A percentile compares a stretch with the other conserved stretches of the same genome.
phyloP scores from a whole-genome alignment of 2,797 vertebrate species.

The Eulemur coronatus region DNA sequence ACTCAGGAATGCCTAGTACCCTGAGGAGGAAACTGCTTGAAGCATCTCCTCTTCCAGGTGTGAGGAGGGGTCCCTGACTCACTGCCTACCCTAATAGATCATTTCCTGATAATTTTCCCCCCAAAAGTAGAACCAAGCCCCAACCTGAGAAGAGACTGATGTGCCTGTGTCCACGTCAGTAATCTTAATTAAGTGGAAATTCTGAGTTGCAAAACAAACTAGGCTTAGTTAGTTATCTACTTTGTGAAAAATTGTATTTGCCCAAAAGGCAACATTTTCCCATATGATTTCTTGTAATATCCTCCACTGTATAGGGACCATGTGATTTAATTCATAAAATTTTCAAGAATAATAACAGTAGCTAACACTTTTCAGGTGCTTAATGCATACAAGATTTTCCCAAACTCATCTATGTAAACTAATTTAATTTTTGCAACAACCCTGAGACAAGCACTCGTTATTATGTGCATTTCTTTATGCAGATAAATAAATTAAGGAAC shows the following conservation, averaged over 20 bases:
- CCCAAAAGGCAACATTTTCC: slow-evolving; percentile 7
- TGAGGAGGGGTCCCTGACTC: background rate
- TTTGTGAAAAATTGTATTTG: slow-evolving; percentile 42
- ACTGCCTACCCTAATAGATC: background rate
- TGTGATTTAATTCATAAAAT: background rate
- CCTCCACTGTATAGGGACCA: background rate
- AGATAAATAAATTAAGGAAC: slow-evolving; percentile 11
- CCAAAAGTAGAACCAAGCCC: background rate
- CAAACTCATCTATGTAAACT: slow-evolving; percentile 10
- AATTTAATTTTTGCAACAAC: slow-evolving; percentile 29
- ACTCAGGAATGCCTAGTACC: background rate
- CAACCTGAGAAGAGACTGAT: background rate
- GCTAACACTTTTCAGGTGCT: background rate
- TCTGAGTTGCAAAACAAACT: background rate
- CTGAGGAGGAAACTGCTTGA: background rate
- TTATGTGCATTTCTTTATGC: slow-evolving; percentile 17
- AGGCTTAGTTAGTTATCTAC: slow-evolving; percentile 29
- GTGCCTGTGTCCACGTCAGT: background rate
- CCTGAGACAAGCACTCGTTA: background rate
- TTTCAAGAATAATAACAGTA: slow-evolving; percentile 26
- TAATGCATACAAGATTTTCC: background rate
- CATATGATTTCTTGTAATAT: background rate
- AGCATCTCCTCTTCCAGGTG: background rate
- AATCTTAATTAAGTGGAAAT: slow-evolving; percentile 32
- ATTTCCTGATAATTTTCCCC: slow-evolving; percentile 16